These are phyloP conservation scores for Brachionus rubens DNA, from an alignment of 1,140 invertebrate species.

Conservation along the genomic window DNA sequence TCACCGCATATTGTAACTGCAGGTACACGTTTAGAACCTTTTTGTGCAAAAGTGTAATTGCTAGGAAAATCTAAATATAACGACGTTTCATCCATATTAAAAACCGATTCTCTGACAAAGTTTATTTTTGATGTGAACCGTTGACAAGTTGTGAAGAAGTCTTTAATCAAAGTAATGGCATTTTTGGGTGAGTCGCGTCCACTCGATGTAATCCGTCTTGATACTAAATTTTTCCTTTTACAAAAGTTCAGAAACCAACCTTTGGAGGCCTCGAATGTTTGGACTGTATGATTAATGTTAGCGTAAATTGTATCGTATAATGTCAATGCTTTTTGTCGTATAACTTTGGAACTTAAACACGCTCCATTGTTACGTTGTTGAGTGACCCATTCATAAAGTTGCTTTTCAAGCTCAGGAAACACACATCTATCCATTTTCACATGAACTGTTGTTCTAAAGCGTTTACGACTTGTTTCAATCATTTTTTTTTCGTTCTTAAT, in stretches of 20 bases:
- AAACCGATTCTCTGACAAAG: not conserved
- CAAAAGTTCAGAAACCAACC: too few relatives aligned
- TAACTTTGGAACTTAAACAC: conserved; percentile 21
- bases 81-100: not conserved
- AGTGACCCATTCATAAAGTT: not conserved
- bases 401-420: conserved; percentile 17
- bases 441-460: not conserved
- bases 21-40: not conserved
- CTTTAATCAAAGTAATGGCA: not conserved
- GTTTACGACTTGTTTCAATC: not conserved
- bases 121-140: not conserved
- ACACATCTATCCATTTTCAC: not conserved
- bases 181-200: too few relatives aligned
- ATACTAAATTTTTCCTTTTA: not conserved
- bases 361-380: not conserved
- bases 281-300: too few relatives aligned
- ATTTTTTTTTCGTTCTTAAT: conserved; percentile 13
- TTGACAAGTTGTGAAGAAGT: not conserved
- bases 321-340: not conserved
- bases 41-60: not conserved
- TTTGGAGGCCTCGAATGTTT: too few relatives aligned
- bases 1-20: not conserved
- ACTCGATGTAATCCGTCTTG: not conserved
- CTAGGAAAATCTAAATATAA: not conserved
- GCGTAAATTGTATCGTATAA: not conserved